phyloP scores from a whole-genome alignment of 2,888 invertebrate species.

The Protodeltote pygarga region DNA sequence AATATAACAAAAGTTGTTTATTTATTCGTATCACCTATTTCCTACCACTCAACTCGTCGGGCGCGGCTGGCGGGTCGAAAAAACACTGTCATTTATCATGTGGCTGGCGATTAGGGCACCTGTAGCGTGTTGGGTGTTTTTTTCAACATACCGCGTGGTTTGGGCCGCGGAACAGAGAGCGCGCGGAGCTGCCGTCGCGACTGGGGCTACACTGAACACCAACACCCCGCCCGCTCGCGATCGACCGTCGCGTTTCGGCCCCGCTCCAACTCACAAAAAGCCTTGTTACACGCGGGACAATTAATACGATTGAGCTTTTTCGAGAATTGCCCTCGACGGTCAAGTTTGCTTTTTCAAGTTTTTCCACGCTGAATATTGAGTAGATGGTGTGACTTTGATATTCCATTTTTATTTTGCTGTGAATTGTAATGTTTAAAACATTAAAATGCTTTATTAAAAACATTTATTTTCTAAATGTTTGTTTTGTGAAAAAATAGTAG shows the following conservation, averaged over 20 bases:
- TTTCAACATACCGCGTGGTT: slow-evolving; percentile 64
- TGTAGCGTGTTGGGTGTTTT: slow-evolving; percentile 68
- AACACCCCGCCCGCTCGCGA: slow-evolving; percentile 57
- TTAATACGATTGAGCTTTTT: slow-evolving; percentile 68
- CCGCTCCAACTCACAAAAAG: slow-evolving; percentile 64
- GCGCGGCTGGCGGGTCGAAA: slow-evolving; percentile 58
- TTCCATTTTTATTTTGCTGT: slow-evolving; percentile 5
- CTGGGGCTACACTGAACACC: slow-evolving; percentile 67
- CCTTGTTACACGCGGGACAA: slow-evolving; percentile 68
- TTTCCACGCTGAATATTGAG: slow-evolving; percentile 14
- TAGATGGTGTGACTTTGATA: slow-evolving; percentile 19
- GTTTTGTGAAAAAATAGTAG: not conserved
- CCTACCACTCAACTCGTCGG: slow-evolving; percentile 64
- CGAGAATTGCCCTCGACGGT: slow-evolving; percentile 43
- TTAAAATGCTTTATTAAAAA: not conserved
- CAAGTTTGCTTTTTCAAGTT: slow-evolving; percentile 37
- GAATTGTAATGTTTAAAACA: not conserved
- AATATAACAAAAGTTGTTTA: slow-evolving; percentile 55
- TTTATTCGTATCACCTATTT: slow-evolving; percentile 59
- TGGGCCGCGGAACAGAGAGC: slow-evolving; percentile 47
- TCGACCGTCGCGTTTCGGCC: slow-evolving; percentile 66
- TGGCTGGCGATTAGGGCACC: slow-evolving; percentile 65
- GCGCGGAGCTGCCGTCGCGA: slow-evolving; percentile 63
- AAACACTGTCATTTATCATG: slow-evolving; percentile 73
- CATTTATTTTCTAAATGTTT: too few species aligned